A percentile compares a stretch with the other conserved stretches of the same genome.
Evolutionary conservation across 2,113 vertebrate species (phyloP).

Genomic region (Machaerirhynchus nigripectus): DNA sequence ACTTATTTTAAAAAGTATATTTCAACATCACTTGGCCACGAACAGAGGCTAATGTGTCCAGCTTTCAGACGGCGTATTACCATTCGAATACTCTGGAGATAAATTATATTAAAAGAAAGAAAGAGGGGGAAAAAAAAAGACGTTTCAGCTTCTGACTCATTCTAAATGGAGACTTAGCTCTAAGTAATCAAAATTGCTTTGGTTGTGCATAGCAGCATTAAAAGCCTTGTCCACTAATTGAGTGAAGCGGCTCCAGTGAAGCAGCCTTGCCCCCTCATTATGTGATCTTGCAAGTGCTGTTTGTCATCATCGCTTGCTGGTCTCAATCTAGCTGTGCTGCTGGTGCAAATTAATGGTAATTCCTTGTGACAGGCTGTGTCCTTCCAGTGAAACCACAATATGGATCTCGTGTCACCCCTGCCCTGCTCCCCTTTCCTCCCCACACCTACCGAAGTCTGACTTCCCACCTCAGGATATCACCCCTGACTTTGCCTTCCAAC

Average conservation of each 20-base stretch:
- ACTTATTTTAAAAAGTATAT: constrained; percentile 41
- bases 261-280: constrained; percentile 88
- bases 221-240: constrained; percentile 96
- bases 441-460: neutral
- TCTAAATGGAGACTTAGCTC: constrained; percentile 86
- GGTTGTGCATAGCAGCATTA: constrained; percentile 87
- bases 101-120: constrained; percentile 71
- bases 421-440: neutral
- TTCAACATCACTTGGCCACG: constrained; percentile 53
- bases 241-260: constrained; percentile 80
- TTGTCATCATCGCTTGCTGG: constrained; percentile 77
- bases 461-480: neutral
- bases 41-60: constrained; percentile 78
- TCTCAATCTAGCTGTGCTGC: constrained; percentile 70
- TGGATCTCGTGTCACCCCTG: constrained; percentile 35
- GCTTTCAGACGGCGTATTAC: constrained; percentile 88
- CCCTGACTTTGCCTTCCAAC: neutral
- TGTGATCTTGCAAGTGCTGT: constrained; percentile 80
- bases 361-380: constrained; percentile 81
- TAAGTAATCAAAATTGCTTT: constrained; percentile 90
- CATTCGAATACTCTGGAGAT: constrained; percentile 79
- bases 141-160: constrained; percentile 63
- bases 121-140: neutral
- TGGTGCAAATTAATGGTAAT: constrained; percentile 82
- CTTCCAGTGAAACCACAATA: constrained; percentile 74